Evolutionary conservation across 1,140 invertebrate species (phyloP), one percentile per base, ranked within the genome.

Genomic region (Drosophila obscura): DNA sequence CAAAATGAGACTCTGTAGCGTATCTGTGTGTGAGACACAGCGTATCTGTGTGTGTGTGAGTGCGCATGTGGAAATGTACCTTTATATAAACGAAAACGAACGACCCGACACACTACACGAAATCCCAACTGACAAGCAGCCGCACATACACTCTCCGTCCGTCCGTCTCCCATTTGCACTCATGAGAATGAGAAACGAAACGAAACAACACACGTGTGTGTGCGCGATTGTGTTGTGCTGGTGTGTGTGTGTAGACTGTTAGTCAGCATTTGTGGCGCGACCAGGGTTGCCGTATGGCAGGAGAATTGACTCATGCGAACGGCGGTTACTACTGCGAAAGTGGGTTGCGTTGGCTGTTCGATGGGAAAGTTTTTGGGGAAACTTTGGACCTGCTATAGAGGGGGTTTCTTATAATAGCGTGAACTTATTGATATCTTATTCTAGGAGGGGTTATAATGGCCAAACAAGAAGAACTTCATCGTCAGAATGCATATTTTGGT

Each of bases 61-160:
- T 73, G 69, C 51, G 81, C 74, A 67, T 85, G 83, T 88, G 83
- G 79, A 87, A 87, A 82, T 82, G 76, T 88, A 88, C 83, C 76
- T 88, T 88, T 88, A 88, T 87, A 83, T 88, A 83, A 88, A 87
- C 79, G 66, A 76, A 76, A 76, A 75, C 73, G 75, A 74, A 78
- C 83, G 82, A 87, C 83, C 76, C 80, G 75, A 65, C 77, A 77
- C 80, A 78, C 78, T 85, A 88, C 77, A 78, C 79, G 67, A 88
- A 88, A 88, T 88, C 83, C 83, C 83, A 88, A 88, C 83, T 87
- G 83, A 87, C 83, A 88, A 88, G 72, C 83, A 79, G 88, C 67
- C 67, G 73, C 59, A 77, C 53, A 68, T 39, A 50, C 49, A 60
- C n/a, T 46, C 43, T 7, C 4, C 22, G 22, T 24, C 22, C 22